Conservation (phyloP, 2,888 invertebrate species). For the Thelaira solivaga region DNA sequence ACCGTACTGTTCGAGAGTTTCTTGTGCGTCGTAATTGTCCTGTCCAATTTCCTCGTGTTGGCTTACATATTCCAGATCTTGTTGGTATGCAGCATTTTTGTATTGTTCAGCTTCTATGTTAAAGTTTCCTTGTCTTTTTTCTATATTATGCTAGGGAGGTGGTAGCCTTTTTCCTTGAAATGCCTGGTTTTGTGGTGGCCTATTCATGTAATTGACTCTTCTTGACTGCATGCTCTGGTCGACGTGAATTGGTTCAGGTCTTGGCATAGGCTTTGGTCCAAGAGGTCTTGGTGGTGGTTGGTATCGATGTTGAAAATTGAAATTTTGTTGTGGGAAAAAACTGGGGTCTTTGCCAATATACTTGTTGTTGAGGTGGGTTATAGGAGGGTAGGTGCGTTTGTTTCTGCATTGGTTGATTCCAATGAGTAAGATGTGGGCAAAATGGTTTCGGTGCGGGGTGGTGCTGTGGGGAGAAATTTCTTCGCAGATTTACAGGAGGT, state of each 20-base stretch:
- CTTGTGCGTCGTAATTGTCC: neutral
- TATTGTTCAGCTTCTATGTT: too few relatives aligned
- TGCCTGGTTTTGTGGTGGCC: neutral
- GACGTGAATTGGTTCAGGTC: neutral
- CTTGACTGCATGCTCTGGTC: neutral
- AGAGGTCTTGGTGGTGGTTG: neutral
- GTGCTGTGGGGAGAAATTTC: neutral
- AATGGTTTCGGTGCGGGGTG: neutral
- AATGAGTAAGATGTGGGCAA: neutral
- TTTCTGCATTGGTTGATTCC: neutral
- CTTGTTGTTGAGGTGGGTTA: too few relatives aligned
- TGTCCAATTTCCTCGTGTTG: too few relatives aligned
- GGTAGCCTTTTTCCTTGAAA: too few relatives aligned
- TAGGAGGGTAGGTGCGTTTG: too few relatives aligned
- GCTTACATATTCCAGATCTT: too few relatives aligned
- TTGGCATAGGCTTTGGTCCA: neutral
- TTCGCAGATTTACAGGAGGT: neutral
- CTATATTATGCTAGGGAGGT: too few relatives aligned
- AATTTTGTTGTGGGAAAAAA: neutral
- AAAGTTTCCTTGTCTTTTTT: too few relatives aligned
- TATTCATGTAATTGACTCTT: conserved; percentile 14
- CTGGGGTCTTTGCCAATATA: too few relatives aligned
- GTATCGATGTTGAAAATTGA: neutral
- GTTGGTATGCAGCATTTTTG: too few relatives aligned
- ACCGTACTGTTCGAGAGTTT: neutral